Conservation (phyloP, 2,113 vertebrate genomes). For the Machaerirhynchus nigripectus region DNA sequence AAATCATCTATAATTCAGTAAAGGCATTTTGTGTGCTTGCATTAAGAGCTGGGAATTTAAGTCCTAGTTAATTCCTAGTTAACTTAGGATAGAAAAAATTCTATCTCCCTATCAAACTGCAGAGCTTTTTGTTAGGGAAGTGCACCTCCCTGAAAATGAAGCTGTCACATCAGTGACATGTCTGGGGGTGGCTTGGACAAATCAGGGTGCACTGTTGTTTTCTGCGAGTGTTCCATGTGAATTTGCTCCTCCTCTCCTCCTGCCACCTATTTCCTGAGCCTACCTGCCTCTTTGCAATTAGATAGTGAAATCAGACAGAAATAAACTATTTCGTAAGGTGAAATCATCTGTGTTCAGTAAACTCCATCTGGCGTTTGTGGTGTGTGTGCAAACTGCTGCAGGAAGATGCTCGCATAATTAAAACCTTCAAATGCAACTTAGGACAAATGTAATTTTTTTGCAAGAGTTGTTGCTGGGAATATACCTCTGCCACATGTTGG, state of each 20-base stretch:
- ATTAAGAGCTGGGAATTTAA: neutral
- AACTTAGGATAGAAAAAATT: neutral
- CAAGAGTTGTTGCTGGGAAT: neutral
- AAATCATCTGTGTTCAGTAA: constrained; percentile 9
- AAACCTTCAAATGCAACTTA: neutral
- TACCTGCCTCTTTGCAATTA: constrained; percentile 1
- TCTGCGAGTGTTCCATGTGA: neutral
- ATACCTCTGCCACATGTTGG: neutral
- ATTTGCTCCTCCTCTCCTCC: neutral
- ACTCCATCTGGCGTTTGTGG: neutral
- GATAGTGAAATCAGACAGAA: constrained; percentile 7
- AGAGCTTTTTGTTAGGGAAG: neutral
- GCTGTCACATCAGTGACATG: rapidly evolving
- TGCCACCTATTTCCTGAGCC: neutral
- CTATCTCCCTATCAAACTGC: neutral
- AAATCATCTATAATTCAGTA: neutral
- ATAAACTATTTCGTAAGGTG: neutral
- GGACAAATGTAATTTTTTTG: neutral
- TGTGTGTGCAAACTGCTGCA: neutral
- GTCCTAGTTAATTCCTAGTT: neutral
- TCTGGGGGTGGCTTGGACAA: no score
- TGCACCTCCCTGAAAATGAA: neutral
- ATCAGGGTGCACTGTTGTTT: neutral
- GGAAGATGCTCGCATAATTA: neutral
- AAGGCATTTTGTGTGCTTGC: neutral